phyloP scores from a whole-genome alignment of 2,888 invertebrate genomes.

The Cataglyphis altisquamis region DNA sequence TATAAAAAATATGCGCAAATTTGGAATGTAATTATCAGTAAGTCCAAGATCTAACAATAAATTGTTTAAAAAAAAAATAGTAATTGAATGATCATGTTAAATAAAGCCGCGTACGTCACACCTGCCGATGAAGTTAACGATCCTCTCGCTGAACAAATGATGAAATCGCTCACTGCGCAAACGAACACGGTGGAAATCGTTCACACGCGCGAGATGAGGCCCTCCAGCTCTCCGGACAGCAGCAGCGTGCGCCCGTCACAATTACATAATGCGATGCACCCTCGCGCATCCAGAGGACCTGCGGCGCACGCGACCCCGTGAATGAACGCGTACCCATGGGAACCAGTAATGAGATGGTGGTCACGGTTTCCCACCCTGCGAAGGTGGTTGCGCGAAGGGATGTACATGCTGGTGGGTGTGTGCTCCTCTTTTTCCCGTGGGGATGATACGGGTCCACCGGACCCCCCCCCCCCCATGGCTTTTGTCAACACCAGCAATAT shows the following conservation, averaged over 20 bases:
- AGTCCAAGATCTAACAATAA: neutral
- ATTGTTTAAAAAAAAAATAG: neutral
- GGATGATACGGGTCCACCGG: conserved; percentile 76
- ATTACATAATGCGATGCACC: conserved; percentile 85
- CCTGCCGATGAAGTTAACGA: conserved; percentile 46
- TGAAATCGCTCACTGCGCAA: conserved; percentile 49
- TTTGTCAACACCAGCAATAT: conserved; percentile 86
- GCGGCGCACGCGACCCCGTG: conserved; percentile 76
- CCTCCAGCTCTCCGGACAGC: conserved; percentile 55
- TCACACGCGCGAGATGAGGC: conserved; percentile 79
- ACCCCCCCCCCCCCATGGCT: conserved; percentile 81
- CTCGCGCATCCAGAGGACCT: conserved; percentile 76
- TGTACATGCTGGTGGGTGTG: conserved; percentile 68
- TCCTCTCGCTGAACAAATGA: conserved; percentile 38
- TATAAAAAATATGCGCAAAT: neutral
- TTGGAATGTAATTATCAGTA: neutral
- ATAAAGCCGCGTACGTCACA: conserved; percentile 20
- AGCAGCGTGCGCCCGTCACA: conserved; percentile 76
- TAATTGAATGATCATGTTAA: neutral
- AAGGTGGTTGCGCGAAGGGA: conserved; percentile 68
- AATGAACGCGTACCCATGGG: conserved; percentile 83
- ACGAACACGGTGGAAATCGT: conserved; percentile 63
- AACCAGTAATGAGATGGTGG: conserved; percentile 86
- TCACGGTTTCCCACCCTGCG: conserved; percentile 84
- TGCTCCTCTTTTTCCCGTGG: conserved; percentile 53